Base-by-base conservation (phyloP, 2,797 vertebrate genomes). In the Amphiprion clarkii region DNA sequence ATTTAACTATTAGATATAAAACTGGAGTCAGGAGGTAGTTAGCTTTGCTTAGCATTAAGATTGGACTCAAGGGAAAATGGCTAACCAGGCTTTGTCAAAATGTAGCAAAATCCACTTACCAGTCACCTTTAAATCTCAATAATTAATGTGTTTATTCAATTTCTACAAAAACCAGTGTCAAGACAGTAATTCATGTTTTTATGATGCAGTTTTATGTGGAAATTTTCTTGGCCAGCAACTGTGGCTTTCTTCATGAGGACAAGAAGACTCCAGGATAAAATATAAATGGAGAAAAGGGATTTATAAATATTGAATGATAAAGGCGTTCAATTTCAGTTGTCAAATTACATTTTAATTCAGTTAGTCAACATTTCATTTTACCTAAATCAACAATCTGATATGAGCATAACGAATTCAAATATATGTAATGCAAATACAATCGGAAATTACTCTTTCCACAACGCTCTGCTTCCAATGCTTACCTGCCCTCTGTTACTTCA, bases 271-370 rank as follows among this genome's bases (percentile, higher is more conserved):
- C 19, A 12, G 65, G 60, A 23, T 39, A 31, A 54, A 2, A 6
- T 53, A 21, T 49, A 57, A 61, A 49, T 5, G 1, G 12, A 29
- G 61, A 57, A 52, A 73, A 73, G 10, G 1, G 71, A 76, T 67
- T 81, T 49, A 70, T 81, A 54, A 81, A 82, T 77, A 77, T 74
- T 81, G 29, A 78, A 63, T 75, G 44, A 27, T 82, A 77, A 71
- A 73, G n/a, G 9, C 1, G 3, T 76, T 76, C 40, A 54, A 67
- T 74, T 78, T 27, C 56, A 66, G 23, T 23, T 9, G 71, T 72
- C 63, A 77, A 78, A 75, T 76, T 44, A 5, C 57, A 1, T 13
- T 25, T 70, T 11, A 25, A 72, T 67, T 58, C 31, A 79, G 75
- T 77, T 78, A 78, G 80, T 84, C 44, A 74, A 59, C 31, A 52